These are phyloP conservation scores for Zaprionus obscuricornis DNA, from an alignment of 2,888 invertebrate genomes.

Conservation along the genomic window DNA sequence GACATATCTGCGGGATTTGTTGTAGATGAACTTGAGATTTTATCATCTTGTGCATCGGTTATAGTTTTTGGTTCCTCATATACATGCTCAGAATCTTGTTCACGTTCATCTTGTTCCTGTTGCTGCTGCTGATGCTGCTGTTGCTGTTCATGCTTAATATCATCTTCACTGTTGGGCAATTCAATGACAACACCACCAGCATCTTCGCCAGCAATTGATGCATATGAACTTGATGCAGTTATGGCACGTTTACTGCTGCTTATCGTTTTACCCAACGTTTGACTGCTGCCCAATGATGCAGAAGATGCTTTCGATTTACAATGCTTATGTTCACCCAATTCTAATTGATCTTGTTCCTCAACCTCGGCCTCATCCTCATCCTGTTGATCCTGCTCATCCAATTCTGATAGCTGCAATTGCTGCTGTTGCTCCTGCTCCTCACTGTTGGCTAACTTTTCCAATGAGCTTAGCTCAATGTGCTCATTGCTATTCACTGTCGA, in stretches of 20 bases:
- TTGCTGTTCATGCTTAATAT: conserved; percentile 6
- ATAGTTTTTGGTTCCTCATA: conserved; percentile 23
- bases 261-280: conserved; percentile 72
- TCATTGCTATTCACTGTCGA: conserved; percentile 62
- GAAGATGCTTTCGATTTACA: conserved; percentile 78
- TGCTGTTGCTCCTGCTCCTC: conserved; percentile 35
- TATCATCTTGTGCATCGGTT: conserved; percentile 56
- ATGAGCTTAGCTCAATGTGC: conserved; percentile 78
- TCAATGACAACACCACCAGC: conserved; percentile 16
- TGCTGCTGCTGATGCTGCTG: background rate
- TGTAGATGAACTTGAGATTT: conserved; percentile 78
- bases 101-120: no score
- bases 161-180: conserved; percentile 19
- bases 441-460: conserved; percentile 58
- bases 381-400: conserved; percentile 24
- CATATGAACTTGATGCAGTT: conserved; percentile 74
- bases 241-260: conserved; percentile 69
- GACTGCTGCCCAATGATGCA: conserved; percentile 76
- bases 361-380: conserved; percentile 6
- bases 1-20: conserved; percentile 81
- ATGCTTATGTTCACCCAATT: conserved; percentile 55
- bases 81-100: no score
- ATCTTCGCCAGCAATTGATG: conserved; percentile 56
- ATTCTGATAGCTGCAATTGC: conserved; percentile 22
- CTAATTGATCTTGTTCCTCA: conserved; percentile 34